Evolutionary conservation across 2,797 vertebrate genomes (phyloP).

Genomic region (Helarctos malayanus): DNA sequence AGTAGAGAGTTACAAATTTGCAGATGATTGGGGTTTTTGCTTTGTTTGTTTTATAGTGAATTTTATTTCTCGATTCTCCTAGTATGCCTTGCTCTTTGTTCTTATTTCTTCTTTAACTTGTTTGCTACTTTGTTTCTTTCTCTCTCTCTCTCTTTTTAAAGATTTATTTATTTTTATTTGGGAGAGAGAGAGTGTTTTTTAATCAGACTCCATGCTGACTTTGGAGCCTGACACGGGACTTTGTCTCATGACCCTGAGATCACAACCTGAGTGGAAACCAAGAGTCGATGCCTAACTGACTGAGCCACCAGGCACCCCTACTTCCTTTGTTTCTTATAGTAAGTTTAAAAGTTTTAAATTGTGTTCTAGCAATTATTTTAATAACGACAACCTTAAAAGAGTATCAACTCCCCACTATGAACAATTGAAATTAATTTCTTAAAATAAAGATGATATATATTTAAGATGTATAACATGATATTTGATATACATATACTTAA

Average conservation of each 20-base stretch:
- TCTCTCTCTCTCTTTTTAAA: not conserved
- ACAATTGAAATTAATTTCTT: not conserved
- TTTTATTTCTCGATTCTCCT: not conserved
- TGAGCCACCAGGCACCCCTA: not conserved
- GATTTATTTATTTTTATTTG: not conserved
- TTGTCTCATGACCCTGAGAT: not conserved
- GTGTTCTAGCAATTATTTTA: not conserved
- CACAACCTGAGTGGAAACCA: not conserved
- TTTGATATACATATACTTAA: not conserved
- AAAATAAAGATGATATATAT: not conserved
- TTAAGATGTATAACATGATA: not conserved
- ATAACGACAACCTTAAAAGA: not conserved
- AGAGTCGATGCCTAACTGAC: not conserved
- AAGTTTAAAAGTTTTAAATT: slow-evolving; percentile 1
- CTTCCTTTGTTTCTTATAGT: not conserved
- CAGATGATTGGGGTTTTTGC: not conserved
- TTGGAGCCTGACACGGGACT: not conserved
- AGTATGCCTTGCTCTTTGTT: not conserved
- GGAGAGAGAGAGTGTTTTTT: not conserved
- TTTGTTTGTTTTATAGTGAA: not conserved
- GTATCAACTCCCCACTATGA: not conserved
- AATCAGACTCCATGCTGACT: not conserved
- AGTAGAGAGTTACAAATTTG: not conserved
- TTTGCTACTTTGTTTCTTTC: not conserved
- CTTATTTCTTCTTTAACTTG: not conserved